Conservation (phyloP, 2,888 invertebrate genomes). For the Diaphora mendica region DNA sequence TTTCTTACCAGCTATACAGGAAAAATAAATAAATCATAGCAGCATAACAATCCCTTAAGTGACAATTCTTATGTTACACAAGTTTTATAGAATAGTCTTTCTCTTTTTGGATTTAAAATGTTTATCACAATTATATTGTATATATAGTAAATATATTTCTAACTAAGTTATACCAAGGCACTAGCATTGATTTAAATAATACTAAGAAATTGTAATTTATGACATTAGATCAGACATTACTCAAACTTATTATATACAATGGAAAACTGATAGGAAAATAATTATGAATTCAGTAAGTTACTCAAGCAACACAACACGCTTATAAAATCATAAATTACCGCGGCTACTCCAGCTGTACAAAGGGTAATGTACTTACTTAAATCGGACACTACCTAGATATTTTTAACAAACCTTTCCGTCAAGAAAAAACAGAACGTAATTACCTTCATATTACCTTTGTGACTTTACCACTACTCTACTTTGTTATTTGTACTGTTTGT, state of each 20-base stretch:
- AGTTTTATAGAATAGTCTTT: background rate
- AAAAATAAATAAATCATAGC: slow-evolving; percentile 19
- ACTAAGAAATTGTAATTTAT: background rate
- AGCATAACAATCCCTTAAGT: slow-evolving; percentile 4
- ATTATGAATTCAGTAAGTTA: background rate
- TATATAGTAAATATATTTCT: background rate
- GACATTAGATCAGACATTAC: background rate
- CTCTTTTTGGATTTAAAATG: background rate
- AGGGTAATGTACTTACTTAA: slow-evolving; percentile 23
- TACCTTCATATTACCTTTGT: slow-evolving; percentile 43
- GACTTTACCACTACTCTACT: slow-evolving; percentile 18
- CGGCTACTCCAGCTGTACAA: slow-evolving; percentile 23
- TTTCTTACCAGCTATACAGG: slow-evolving; percentile 1
- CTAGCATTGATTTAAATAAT: background rate
- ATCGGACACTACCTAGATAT: background rate
- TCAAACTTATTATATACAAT: background rate
- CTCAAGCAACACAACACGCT: background rate
- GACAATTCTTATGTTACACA: slow-evolving; percentile 8
- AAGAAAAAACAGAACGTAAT: slow-evolving; percentile 36
- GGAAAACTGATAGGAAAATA: background rate
- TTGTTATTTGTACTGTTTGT: slow-evolving; percentile 16
- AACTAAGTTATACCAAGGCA: background rate
- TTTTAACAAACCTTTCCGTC: slow-evolving; percentile 16
- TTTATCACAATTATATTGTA: background rate
- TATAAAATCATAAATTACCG: slow-evolving; percentile 17